These are phyloP conservation scores for Elephas maximus DNA, from an alignment of 2,113 vertebrate genomes.

Conservation along the genomic window DNA sequence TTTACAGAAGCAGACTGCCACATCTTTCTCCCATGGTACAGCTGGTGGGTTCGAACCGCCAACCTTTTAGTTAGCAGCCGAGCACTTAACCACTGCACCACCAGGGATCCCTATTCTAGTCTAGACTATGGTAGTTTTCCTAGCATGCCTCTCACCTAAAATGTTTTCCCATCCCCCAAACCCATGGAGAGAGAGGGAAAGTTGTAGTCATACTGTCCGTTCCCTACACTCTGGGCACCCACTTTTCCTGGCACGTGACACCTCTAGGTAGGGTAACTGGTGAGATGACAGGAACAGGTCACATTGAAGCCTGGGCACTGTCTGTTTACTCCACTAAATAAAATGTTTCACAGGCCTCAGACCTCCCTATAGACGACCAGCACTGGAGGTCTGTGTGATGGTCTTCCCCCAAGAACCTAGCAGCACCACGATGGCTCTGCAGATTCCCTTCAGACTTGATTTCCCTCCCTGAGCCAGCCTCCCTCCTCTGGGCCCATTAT, in stretches of 20 bases:
- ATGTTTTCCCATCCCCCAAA: not conserved
- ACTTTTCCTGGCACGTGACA: not conserved
- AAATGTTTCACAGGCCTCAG: constrained; percentile 27
- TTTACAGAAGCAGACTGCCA: too few species aligned
- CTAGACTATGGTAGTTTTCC: not conserved
- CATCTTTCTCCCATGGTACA: too few species aligned
- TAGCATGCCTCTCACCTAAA: not conserved
- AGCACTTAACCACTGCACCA: too few species aligned
- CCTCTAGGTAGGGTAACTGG: not conserved
- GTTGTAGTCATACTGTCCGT: rapidly evolving
- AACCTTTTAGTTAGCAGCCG: too few species aligned
- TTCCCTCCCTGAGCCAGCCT: constrained; percentile 1
- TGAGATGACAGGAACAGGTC: not conserved
- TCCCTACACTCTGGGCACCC: not conserved
- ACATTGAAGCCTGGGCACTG: not conserved
- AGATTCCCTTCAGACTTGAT: constrained; percentile 4
- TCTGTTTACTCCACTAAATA: not conserved
- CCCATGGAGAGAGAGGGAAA: not conserved
- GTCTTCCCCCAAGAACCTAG: not conserved
- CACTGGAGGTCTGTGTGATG: not conserved
- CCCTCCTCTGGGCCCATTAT: constrained; percentile 2
- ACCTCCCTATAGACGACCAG: not conserved
- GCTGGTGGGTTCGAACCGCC: too few species aligned
- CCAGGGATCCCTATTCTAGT: too few species aligned
- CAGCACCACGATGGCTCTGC: not conserved